A percentile compares a stretch with the other conserved stretches of the same genome.
Evolutionary conservation across 2,888 invertebrate species (phyloP).

Genomic region (Aricia artaxerxes): DNA sequence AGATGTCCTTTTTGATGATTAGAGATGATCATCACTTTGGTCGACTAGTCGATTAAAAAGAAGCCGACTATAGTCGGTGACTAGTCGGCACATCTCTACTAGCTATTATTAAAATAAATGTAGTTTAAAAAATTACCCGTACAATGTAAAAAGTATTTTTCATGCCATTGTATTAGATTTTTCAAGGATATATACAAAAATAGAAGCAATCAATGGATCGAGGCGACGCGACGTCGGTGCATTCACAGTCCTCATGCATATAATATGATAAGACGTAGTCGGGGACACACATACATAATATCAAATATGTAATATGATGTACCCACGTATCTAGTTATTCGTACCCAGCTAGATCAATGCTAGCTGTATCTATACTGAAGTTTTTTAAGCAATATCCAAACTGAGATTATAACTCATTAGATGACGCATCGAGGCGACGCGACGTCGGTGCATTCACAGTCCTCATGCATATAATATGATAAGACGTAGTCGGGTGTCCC

Average conservation of each 20-base stretch:
- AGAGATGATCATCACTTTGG: too few relatives aligned
- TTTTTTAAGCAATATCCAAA: too few relatives aligned
- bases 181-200: slow-evolving; percentile 38
- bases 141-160: not conserved
- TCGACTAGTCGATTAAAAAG: too few relatives aligned
- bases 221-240: slow-evolving; percentile 26
- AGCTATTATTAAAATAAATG: not conserved
- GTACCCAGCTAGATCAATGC: too few relatives aligned
- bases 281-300: not conserved
- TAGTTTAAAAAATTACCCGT: not conserved
- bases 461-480: slow-evolving; percentile 32
- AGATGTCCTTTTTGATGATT: too few relatives aligned
- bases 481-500: slow-evolving; percentile 13
- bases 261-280: slow-evolving; percentile 22
- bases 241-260: slow-evolving; percentile 34
- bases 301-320: not conserved
- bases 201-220: slow-evolving; percentile 37
- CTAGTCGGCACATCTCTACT: too few relatives aligned
- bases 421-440: slow-evolving; percentile 10
- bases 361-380: too few relatives aligned
- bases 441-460: slow-evolving; percentile 33
- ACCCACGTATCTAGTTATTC: not conserved
- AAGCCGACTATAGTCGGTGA: too few relatives aligned
- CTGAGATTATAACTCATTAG: too few relatives aligned
- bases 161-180: slow-evolving; percentile 10